These are phyloP conservation scores for Tineola bisselliella DNA, from an alignment of 2,888 invertebrate genomes.

Conservation along the genomic window DNA sequence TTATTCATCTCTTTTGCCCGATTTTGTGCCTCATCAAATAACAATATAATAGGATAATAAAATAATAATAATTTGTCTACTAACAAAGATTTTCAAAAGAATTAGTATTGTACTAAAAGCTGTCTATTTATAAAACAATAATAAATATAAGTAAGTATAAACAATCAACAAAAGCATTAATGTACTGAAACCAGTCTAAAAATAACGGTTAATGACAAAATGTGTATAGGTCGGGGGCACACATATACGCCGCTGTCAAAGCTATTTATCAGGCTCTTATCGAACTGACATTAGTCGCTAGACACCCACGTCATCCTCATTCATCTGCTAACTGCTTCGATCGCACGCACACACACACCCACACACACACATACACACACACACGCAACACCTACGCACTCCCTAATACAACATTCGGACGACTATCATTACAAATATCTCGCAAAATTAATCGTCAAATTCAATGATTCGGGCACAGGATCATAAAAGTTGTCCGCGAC, in stretches of 20 bases:
- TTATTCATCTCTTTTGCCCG: too few relatives aligned
- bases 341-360: slow-evolving; percentile 47
- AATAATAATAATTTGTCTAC: too few relatives aligned
- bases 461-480: neutral
- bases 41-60: too few relatives aligned
- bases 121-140: neutral
- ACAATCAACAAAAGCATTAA: neutral
- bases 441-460: neutral
- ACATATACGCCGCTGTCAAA: slow-evolving; percentile 12
- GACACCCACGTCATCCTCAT: slow-evolving; percentile 56
- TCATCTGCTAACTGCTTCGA: slow-evolving; percentile 57
- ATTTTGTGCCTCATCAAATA: too few relatives aligned
- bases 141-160: too few relatives aligned
- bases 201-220: slow-evolving; percentile 41
- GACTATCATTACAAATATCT: slow-evolving; percentile 9
- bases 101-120: neutral
- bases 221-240: slow-evolving; percentile 12
- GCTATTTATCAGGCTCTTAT: slow-evolving; percentile 28
- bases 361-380: slow-evolving; percentile 21
- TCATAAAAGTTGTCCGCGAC: neutral
- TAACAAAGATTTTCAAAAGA: neutral
- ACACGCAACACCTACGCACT: slow-evolving; percentile 32
- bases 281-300: slow-evolving; percentile 46
- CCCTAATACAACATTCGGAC: slow-evolving; percentile 16
- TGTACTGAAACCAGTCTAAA: slow-evolving; percentile 31